Base-by-base conservation (phyloP, 1,140 invertebrate species). In the Tetramorium parvispinum region DNA sequence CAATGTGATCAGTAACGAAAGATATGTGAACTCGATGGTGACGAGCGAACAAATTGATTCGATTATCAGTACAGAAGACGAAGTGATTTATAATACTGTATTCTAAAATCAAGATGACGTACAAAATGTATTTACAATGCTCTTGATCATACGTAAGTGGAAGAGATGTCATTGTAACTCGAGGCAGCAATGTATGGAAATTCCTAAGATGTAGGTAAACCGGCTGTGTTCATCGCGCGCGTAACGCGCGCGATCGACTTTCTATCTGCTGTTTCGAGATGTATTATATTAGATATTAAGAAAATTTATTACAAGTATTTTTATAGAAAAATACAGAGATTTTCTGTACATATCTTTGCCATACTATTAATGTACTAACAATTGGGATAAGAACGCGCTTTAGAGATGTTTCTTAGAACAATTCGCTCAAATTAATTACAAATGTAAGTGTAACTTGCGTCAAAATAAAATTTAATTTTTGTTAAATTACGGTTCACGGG, bases 21-120 rank as follows among this genome's bases (percentile, higher is more conserved):
- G 91, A 87, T 95, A 94, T 55, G 85, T 92, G 1, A 95, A 94
- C 89, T 94, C 94, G 49, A 91, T 95, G 68, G 90, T 94, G 37
- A 92, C 87, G 7, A 88, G 75, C 27, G 91, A 94, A 78, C 94
- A 93, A 86, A 93, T 92, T 13, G 93, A 95, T 68, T 93, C 95
- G 3, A 94, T 94, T 66, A 93, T 95, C 46, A 93, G 83, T 40
- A 92, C 93, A 43, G 94, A 94, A 49, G 94, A 95, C 24, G 93
- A 95, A 59, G 93, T 93, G 75, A 94, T 95, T 57, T 95, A 95
- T 87, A 95, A 95, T 57, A 94, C 94, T 61, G 92, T 95, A 89
- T 95, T 94, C 78, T 95, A 86, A 93, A 37, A 37, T 40, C 11
- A 7, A 16, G 13, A 77, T 85, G 16, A 24, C 27, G 61, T 51